Percentiles rank a stretch among this genome's conserved stretches.
Evolutionary conservation across 2,888 invertebrate species (phyloP).

Genomic region (Polyploca ridens): DNA sequence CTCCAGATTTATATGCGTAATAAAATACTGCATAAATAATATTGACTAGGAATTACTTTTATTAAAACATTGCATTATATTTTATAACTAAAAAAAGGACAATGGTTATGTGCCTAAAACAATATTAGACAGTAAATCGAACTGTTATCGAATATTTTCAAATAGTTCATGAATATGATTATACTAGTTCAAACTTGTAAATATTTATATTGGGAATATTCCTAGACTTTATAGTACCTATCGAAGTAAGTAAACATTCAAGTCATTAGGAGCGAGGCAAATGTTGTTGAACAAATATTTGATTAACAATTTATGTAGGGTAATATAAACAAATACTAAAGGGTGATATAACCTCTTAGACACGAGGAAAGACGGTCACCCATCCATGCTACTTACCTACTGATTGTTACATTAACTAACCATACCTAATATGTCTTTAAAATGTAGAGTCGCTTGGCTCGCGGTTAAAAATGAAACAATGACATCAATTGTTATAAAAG

Average conservation of each 20-base stretch:
- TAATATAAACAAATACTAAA: background rate
- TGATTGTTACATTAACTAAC: background rate
- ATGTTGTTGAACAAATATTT: background rate
- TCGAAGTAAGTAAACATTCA: background rate
- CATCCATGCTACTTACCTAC: background rate
- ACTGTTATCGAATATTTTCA: background rate
- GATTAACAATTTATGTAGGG: background rate
- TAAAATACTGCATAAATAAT: background rate
- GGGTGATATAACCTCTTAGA: background rate
- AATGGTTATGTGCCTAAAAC: too few species aligned
- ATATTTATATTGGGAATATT: constrained; percentile 8
- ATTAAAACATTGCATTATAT: background rate
- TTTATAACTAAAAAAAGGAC: background rate
- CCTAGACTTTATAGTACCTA: background rate
- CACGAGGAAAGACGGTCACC: background rate
- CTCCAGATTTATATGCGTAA: background rate
- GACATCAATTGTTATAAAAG: too few species aligned
- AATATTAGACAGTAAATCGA: too few species aligned
- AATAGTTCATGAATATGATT: background rate
- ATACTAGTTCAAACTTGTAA: background rate
- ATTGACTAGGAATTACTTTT: background rate
- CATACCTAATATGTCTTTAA: too few species aligned
- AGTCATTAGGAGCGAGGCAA: background rate
- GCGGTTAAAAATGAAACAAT: too few species aligned
- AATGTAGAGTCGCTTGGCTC: too few species aligned